phyloP scores from a whole-genome alignment of 92 coral and sea anemone species.

The Pocillopora grandis region DNA sequence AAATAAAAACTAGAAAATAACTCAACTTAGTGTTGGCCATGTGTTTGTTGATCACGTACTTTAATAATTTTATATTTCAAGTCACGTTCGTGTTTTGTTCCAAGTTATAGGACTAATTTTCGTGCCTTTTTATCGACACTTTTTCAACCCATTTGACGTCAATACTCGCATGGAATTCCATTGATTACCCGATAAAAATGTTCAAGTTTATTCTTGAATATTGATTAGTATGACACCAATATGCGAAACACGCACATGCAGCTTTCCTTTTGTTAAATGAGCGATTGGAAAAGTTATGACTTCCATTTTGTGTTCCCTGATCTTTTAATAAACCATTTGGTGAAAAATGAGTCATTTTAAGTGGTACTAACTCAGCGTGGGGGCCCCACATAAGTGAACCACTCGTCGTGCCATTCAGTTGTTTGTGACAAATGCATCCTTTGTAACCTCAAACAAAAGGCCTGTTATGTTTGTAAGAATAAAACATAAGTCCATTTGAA shows the following conservation, averaged over 20 bases:
- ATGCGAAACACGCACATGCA: neutral
- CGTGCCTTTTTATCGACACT: constrained; percentile 18
- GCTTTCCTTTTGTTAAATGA: neutral
- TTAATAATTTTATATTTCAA: neutral
- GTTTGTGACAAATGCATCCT: neutral
- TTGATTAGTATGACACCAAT: neutral
- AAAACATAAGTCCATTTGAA: constrained; percentile 15
- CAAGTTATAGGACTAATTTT: neutral
- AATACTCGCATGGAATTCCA: constrained; percentile 7
- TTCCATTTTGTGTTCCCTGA: neutral
- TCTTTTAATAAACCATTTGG: neutral
- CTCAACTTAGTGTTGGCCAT: neutral
- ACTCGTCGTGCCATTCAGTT: neutral
- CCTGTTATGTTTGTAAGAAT: constrained; percentile 22
- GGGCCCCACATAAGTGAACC: neutral
- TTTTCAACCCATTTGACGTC: constrained; percentile 16
- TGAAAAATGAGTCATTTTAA: neutral
- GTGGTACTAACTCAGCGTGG: neutral
- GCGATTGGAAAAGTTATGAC: neutral
- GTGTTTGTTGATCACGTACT: neutral
- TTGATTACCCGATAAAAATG: constrained; percentile 13
- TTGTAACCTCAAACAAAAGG: constrained; percentile 10
- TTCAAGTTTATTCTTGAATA: neutral
- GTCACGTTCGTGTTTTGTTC: constrained; percentile 27
- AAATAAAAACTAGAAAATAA: neutral